Evolutionary conservation across 2,113 vertebrate genomes (phyloP).

Genomic region (Phylloscopus trochiloides): DNA sequence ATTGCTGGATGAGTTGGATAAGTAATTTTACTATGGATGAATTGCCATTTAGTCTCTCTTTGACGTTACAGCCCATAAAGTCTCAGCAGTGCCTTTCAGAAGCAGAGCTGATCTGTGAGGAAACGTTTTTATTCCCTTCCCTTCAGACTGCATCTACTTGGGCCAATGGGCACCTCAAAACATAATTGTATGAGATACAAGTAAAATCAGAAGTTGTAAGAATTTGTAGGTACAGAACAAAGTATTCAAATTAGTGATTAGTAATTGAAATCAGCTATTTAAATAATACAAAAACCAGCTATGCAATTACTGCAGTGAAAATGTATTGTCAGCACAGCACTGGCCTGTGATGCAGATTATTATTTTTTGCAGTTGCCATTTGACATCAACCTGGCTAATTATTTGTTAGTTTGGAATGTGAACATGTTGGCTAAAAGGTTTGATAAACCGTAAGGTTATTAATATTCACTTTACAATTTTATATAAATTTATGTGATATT

Average conservation of each 20-base stretch:
- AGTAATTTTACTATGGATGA: not conserved
- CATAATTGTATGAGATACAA: not conserved
- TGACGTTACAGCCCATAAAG: not conserved
- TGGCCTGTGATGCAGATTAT: not conserved
- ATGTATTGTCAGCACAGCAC: not conserved
- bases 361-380: not conserved
- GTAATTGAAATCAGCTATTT: not conserved
- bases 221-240: not conserved
- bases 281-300: not conserved
- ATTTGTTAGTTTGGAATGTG: not conserved
- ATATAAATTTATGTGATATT: not conserved
- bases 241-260: not conserved
- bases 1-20: not conserved
- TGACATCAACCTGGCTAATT: not conserved
- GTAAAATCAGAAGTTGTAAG: not conserved
- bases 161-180: not conserved
- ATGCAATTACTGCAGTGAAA: not conserved
- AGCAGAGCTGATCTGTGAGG: slow-evolving; percentile 28
- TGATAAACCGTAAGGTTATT: not conserved
- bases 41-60: not conserved
- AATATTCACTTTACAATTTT: not conserved
- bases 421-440: not conserved
- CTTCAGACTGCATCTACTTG: slow-evolving; percentile 13
- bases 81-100: not conserved
- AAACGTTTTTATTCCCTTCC: not conserved